Evolutionary conservation across 2,888 invertebrate species (phyloP).

Genomic region (Cenopis cana): DNA sequence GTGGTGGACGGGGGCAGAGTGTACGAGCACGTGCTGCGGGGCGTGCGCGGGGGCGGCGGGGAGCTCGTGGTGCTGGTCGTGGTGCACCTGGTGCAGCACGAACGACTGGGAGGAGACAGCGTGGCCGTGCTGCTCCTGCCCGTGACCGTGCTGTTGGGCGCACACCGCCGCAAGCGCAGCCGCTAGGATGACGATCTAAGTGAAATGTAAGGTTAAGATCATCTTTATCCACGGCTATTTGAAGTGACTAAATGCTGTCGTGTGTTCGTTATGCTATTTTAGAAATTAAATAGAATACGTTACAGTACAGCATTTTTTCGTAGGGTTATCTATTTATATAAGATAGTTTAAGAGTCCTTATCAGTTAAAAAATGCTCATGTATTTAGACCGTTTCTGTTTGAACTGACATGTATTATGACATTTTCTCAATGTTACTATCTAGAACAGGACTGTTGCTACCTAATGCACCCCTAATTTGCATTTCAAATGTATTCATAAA

Average conservation of each 20-base stretch:
- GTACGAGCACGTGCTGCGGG: constrained; percentile 23
- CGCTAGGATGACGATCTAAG: constrained; percentile 46
- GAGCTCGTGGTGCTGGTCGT: constrained; percentile 31
- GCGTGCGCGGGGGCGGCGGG: constrained; percentile 39
- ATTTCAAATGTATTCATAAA: too few relatives aligned
- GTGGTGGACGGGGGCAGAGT: constrained; percentile 37
- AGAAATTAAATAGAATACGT: too few relatives aligned
- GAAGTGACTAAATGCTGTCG: not conserved
- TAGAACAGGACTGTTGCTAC: too few relatives aligned
- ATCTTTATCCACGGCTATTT: not conserved
- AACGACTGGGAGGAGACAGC: constrained; percentile 59
- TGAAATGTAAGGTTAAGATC: not conserved
- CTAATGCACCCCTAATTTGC: too few relatives aligned
- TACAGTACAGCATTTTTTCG: too few relatives aligned
- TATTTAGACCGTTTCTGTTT: too few relatives aligned
- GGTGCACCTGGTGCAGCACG: constrained; percentile 51
- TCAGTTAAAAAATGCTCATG: too few relatives aligned
- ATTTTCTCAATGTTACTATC: too few relatives aligned
- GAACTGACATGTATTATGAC: too few relatives aligned
- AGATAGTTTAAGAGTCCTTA: too few relatives aligned
- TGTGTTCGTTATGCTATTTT: too few relatives aligned
- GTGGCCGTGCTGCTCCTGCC: constrained; percentile 49
- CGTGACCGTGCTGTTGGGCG: constrained; percentile 56
- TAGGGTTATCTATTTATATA: too few relatives aligned
- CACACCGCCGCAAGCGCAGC: constrained; percentile 50